Evolutionary conservation across 2,797 vertebrate species (phyloP).

Genomic region (Sebastes minor): DNA sequence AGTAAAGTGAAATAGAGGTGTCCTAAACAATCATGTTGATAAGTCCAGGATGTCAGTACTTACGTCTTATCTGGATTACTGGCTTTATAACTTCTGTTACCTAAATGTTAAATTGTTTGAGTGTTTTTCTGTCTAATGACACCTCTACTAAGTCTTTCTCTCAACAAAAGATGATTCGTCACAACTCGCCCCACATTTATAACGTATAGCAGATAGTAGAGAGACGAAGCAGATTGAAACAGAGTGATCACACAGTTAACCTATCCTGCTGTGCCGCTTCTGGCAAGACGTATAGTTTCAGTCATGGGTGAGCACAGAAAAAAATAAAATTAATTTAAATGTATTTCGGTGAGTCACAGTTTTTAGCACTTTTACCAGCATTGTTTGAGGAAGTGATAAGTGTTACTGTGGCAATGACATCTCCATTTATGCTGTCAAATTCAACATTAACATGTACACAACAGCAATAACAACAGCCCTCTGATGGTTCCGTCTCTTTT

Average conservation of each 20-base stretch:
- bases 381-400: background rate
- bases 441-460: background rate
- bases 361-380: background rate
- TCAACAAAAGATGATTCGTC: constrained; percentile 9
- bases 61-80: constrained; percentile 3
- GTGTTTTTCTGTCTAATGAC: background rate
- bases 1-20: constrained; percentile 6
- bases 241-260: background rate
- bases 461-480: background rate
- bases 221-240: background rate
- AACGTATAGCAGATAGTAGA: background rate
- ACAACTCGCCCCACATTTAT: background rate
- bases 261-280: background rate
- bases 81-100: background rate
- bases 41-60: background rate
- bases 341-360: background rate
- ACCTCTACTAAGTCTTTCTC: background rate
- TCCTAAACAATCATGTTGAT: constrained; percentile 6
- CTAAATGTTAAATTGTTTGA: background rate
- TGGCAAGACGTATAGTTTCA: background rate
- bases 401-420: background rate
- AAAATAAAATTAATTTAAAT: background rate
- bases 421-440: background rate
- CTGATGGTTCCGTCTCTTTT: background rate
- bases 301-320: background rate